Conservation (phyloP, 2,113 vertebrate genomes). For the Sceloporus tristichus region DNA sequence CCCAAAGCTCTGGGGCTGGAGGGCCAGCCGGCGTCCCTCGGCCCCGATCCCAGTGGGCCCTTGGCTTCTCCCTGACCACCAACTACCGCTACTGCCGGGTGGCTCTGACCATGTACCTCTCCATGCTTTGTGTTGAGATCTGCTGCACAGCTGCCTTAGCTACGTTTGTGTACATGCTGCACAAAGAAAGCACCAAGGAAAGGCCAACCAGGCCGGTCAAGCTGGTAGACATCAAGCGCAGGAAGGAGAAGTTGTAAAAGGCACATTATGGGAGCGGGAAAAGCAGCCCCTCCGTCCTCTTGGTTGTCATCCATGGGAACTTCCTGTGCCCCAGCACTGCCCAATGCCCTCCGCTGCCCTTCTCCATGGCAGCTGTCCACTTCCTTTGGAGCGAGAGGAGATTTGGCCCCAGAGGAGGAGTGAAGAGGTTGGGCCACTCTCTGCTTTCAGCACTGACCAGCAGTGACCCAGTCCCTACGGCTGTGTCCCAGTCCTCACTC, state of each 20-base stretch:
- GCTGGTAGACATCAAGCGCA: constrained; percentile 33
- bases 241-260: background rate
- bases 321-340: background rate
- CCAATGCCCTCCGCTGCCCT: fast-evolving
- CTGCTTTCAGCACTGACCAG: no score
- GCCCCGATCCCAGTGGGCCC: fast-evolving
- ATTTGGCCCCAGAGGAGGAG: no score
- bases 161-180: constrained; percentile 68
- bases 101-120: constrained; percentile 61
- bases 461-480: no score
- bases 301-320: background rate
- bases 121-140: constrained; percentile 69
- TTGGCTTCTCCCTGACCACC: fast-evolving
- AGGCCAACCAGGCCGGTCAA: fast-evolving
- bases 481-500: no score
- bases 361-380: no score
- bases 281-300: no score
- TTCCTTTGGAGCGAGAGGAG: background rate
- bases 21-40: fast-evolving
- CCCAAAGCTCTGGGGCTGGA: fast-evolving
- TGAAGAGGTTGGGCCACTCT: no score
- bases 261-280: background rate
- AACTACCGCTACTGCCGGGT: constrained; percentile 57
- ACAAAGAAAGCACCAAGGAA: constrained; percentile 16
- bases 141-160: constrained; percentile 62